Evolutionary conservation across 2,888 invertebrate species (phyloP), one percentile per base, ranked within the genome.

Genomic region (Pristionchus fissidentatus): DNA sequence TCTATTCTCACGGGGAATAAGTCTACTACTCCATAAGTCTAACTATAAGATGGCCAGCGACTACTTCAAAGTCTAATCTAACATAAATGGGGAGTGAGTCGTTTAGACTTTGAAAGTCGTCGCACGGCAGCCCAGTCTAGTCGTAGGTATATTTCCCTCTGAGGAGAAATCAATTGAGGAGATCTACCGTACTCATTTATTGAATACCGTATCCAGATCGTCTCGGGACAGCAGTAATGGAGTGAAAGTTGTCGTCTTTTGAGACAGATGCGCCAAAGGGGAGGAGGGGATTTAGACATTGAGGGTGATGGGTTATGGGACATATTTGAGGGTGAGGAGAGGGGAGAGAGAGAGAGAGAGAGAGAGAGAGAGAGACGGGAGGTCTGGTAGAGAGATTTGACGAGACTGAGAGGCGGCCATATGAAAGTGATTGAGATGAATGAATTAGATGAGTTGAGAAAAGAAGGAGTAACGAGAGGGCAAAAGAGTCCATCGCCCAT

Each of bases 391-490:
- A 8, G 4, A 22, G 26, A 57, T 10, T 3, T 0, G 38, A 60
- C 41, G 62, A 81, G 79, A 57, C 79, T 52, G 57, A 41, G 43
- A 41, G 70, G 70, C 70, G 70, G 70, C 70, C 79, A 79, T 79
- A 79, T 79, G 79, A 79, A 79, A 79, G 79, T 52, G 79, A 57
- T 79, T 79, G 79, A 52, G 75, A 75, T 49, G 75, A 52, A 49
- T 46, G 75, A 57, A 57, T 52, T 70, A 41, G 79, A 79, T 52
- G 57, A 57, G 43, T 79, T 41, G 57, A 79, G 79, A 57, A 79
- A 41, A 57, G 49, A 49, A 41, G 4, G 43, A 35, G 41, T 57
- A 57, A 57, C 26, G 35, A 26, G 35, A 26, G 60, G 26, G 26
- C n/a, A 8, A 26, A n/a, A 70, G 35, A 60, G 8, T 15, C 19